Evolutionary conservation across 92 coral and sea anemone species (phyloP).

Genomic region (Porites divaricata): DNA sequence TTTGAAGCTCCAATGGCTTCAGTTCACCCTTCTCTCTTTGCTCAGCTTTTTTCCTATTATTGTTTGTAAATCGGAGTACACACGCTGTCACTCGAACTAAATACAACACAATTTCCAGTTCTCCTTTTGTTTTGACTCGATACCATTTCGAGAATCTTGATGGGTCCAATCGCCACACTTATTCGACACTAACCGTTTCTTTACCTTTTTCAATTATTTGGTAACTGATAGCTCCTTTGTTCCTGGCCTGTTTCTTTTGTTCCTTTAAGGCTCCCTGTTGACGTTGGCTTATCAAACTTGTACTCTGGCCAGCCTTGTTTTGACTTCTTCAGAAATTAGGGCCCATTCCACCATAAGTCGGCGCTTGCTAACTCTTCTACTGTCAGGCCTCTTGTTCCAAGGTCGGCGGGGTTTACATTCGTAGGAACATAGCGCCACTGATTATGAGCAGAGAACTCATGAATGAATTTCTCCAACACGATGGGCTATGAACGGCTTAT

Average conservation of each 20-base stretch:
- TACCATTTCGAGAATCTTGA: constrained; percentile 71
- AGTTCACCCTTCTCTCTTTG: constrained; percentile 36
- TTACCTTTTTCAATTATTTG: constrained; percentile 8
- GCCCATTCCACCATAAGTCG: constrained; percentile 68
- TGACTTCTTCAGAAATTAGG: constrained; percentile 45
- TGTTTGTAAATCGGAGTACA: no score
- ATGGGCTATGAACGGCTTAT: constrained; percentile 47
- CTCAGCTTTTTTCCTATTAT: no score
- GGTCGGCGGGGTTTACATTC: constrained; percentile 71
- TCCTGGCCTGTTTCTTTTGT: constrained; percentile 3
- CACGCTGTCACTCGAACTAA: constrained; percentile 60
- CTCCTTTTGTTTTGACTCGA: constrained; percentile 39
- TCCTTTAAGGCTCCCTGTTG: constrained; percentile 11
- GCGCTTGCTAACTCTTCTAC: constrained; percentile 41
- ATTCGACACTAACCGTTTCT: constrained; percentile 11
- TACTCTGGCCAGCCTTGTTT: constrained; percentile 33
- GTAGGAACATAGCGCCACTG: constrained; percentile 74
- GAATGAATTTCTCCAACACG: constrained; percentile 57
- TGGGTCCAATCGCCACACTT: constrained; percentile 56
- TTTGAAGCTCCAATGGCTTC: constrained; percentile 48
- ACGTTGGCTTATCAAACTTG: constrained; percentile 34
- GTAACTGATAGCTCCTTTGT: constrained; percentile 20
- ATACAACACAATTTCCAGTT: constrained; percentile 28
- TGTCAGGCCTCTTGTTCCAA: constrained; percentile 51
- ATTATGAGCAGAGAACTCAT: constrained; percentile 55